Percentiles rank a stretch among this genome's conserved stretches.
Evolutionary conservation across 1,140 invertebrate genomes (phyloP).

Genomic region (Drosophila triauraria): DNA sequence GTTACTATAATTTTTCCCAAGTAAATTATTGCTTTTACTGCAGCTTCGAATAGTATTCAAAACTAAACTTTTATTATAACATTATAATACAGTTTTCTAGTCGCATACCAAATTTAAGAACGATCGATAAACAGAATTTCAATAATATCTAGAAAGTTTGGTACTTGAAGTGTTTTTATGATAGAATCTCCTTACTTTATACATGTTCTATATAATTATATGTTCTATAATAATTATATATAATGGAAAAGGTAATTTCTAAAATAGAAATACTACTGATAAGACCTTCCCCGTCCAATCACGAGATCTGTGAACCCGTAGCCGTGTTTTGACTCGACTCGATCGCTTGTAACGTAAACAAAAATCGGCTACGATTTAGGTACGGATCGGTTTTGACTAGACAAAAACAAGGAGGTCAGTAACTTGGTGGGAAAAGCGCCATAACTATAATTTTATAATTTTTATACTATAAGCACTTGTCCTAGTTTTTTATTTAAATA

Average conservation of each 20-base stretch:
- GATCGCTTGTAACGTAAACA: constrained; percentile 14
- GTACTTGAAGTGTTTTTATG: too few species aligned
- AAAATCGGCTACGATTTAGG: constrained; percentile 15
- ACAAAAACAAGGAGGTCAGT: not conserved
- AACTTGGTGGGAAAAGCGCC: constrained; percentile 3
- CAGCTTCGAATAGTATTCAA: too few species aligned
- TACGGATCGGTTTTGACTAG: not conserved
- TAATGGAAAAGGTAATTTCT: not conserved
- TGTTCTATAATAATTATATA: not conserved
- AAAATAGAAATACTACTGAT: constrained; percentile 4
- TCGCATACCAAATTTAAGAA: too few species aligned
- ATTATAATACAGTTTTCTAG: too few species aligned
- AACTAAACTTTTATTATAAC: too few species aligned
- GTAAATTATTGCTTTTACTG: too few species aligned
- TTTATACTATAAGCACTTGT: not conserved
- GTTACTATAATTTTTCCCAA: too few species aligned
- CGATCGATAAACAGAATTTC: too few species aligned
- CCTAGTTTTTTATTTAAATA: too few species aligned
- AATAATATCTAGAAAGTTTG: too few species aligned
- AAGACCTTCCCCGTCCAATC: constrained; percentile 1
- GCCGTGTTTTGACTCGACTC: constrained; percentile 2
- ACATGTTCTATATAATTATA: too few species aligned
- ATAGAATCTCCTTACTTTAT: too few species aligned
- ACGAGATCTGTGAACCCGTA: constrained; percentile 25
- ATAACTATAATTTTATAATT: not conserved